Conservation (phyloP, 2,797 vertebrate species). For the Chrysocyon brachyurus region DNA sequence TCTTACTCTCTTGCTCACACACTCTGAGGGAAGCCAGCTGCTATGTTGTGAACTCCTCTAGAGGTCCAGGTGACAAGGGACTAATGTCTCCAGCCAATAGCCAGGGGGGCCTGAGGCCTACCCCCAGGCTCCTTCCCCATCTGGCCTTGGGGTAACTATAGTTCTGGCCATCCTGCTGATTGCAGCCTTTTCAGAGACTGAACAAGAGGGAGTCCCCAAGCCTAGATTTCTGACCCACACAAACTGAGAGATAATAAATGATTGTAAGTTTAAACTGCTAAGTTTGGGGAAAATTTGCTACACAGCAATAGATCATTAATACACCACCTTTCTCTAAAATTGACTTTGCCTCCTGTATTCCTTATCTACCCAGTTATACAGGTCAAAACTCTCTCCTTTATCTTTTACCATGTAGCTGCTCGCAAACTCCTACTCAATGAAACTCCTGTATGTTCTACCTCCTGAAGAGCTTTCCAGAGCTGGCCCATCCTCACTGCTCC, state of each 20-base stretch:
- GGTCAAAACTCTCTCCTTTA: not conserved
- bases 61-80: not conserved
- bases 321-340: not conserved
- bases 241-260: not conserved
- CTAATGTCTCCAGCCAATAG: not conserved
- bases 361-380: not conserved
- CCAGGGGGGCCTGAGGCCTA: not conserved
- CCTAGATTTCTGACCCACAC: not conserved
- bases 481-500: not conserved
- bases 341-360: not conserved
- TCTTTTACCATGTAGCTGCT: not conserved
- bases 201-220: not conserved
- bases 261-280: not conserved
- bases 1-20: not conserved
- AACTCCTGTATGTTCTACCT: not conserved
- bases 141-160: not conserved
- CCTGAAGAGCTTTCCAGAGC: not conserved
- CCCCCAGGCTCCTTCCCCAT: not conserved
- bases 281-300: not conserved
- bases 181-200: not conserved
- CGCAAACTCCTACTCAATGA: not conserved
- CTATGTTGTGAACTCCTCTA: not conserved
- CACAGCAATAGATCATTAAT: not conserved
- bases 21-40: not conserved
- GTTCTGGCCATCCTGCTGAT: not conserved